Conservation (phyloP, 2,888 invertebrate species). For the Meteorus cinctellus region DNA sequence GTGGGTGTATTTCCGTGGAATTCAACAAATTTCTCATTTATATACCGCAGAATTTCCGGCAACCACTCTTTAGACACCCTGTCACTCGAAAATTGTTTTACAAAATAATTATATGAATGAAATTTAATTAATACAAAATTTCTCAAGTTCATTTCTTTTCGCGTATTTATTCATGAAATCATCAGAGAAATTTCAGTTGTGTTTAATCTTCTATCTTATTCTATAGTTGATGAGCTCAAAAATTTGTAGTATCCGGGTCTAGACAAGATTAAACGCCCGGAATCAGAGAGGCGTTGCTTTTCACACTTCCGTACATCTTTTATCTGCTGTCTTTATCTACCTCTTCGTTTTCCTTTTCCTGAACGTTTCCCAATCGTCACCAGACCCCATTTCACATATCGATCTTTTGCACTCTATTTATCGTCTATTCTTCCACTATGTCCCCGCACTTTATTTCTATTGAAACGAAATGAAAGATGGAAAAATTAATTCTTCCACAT, state of each 20-base stretch:
- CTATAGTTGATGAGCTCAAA: not conserved
- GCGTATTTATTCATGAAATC: not conserved
- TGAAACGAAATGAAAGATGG: too few relatives aligned
- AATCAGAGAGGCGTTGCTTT: not conserved
- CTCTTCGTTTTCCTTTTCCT: not conserved
- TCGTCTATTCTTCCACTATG: constrained; percentile 6
- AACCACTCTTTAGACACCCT: not conserved
- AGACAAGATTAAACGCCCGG: not conserved
- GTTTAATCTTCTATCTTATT: not conserved
- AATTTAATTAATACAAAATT: constrained; percentile 24
- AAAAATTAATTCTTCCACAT: too few relatives aligned
- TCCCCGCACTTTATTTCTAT: not conserved
- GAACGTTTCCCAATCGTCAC: not conserved
- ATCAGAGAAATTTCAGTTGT: too few relatives aligned
- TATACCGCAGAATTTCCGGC: not conserved
- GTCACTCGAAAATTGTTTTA: not conserved
- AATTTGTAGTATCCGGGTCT: not conserved
- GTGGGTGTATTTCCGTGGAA: constrained; percentile 59
- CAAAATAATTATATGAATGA: not conserved
- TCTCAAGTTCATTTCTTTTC: not conserved
- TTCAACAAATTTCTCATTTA: constrained; percentile 60
- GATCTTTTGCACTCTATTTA: not conserved
- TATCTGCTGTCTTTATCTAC: not conserved
- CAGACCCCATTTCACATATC: not conserved
- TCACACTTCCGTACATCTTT: not conserved